Conservation (phyloP, 2,113 vertebrate genomes). For the Jaculus jaculus region DNA sequence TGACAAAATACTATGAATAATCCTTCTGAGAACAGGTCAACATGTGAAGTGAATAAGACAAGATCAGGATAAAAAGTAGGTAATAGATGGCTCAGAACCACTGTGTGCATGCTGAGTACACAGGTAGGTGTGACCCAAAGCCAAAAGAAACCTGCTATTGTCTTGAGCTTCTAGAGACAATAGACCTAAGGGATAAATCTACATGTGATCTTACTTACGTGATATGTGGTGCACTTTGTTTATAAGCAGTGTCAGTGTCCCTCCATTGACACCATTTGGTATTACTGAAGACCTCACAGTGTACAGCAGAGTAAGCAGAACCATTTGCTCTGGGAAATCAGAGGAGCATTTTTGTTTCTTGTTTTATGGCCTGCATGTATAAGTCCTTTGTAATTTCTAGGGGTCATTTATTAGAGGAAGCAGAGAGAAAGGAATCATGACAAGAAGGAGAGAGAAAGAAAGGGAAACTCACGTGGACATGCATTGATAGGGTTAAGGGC, state of each 20-base stretch:
- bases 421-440: neutral
- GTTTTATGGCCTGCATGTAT: neutral
- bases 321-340: neutral
- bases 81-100: constrained; percentile 48
- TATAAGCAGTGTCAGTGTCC: neutral
- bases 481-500: neutral
- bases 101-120: constrained; percentile 48
- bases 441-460: neutral
- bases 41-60: constrained; percentile 50
- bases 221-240: neutral
- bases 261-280: neutral
- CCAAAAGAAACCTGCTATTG: neutral
- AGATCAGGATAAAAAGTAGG: constrained; percentile 64
- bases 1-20: constrained; percentile 48
- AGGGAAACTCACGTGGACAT: neutral
- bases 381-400: neutral
- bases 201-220: neutral
- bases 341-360: neutral
- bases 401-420: neutral
- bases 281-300: neutral
- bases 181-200: neutral
- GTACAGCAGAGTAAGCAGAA: neutral
- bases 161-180: constrained; percentile 2
- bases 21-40: constrained; percentile 62
- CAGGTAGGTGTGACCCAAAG: constrained; percentile 30